These are phyloP conservation scores for Xanthorhoe designata DNA, from an alignment of 2,888 invertebrate genomes.

Conservation along the genomic window DNA sequence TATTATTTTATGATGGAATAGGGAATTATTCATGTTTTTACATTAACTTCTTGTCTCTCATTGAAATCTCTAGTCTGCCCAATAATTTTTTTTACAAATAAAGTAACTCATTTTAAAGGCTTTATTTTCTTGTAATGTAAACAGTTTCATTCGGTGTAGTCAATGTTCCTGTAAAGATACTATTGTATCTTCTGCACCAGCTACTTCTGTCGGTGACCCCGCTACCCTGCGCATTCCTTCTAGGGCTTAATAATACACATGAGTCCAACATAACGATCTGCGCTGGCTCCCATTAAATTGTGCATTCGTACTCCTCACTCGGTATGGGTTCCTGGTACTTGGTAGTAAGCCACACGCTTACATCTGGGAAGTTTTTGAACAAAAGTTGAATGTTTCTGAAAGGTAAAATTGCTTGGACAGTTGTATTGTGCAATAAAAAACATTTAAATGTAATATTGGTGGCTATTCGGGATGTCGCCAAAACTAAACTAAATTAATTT, in stretches of 20 bases:
- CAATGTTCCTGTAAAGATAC: neutral
- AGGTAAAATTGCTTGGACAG: neutral
- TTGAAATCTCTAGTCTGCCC: too few species aligned
- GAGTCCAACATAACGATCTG: slow-evolving; percentile 75
- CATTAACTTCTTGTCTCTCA: too few species aligned
- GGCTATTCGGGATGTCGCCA: too few species aligned
- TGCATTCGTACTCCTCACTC: slow-evolving; percentile 62
- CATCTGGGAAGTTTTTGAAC: slow-evolving; percentile 16
- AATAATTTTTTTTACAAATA: too few species aligned
- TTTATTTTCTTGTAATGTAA: too few species aligned
- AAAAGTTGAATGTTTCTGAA: neutral
- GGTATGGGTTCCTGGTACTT: slow-evolving; percentile 61
- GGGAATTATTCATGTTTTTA: too few species aligned
- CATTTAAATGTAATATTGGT: neutral
- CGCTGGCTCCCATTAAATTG: slow-evolving; percentile 76
- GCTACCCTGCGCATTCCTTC: slow-evolving; percentile 77
- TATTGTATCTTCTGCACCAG: slow-evolving; percentile 49
- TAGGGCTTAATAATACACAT: slow-evolving; percentile 83
- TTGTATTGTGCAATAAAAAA: neutral
- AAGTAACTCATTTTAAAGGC: too few species aligned
- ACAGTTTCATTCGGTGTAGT: neutral
- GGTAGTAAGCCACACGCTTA: slow-evolving; percentile 40
- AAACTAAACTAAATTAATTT: too few species aligned
- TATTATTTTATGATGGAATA: too few species aligned
- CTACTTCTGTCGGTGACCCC: slow-evolving; percentile 72